These are phyloP conservation scores for Cavia aperea DNA, from an alignment of 2,113 vertebrate genomes.

Conservation along the genomic window DNA sequence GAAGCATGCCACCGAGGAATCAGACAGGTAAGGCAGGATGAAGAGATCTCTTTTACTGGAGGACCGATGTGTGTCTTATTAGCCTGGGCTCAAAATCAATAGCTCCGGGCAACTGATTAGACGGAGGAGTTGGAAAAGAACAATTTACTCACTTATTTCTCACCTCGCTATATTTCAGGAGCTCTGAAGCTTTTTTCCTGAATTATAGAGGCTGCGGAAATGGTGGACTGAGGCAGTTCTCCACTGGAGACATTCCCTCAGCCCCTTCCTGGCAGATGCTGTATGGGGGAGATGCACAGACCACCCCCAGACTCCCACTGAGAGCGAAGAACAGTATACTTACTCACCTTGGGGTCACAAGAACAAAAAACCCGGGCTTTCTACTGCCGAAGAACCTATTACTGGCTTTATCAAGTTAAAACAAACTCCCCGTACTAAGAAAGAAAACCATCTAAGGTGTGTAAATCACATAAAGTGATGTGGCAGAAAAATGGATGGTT, in stretches of 20 bases:
- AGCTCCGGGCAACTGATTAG: background rate
- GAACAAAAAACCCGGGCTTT: background rate
- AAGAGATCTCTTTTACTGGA: background rate
- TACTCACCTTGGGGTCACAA: background rate
- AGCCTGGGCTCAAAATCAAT: background rate
- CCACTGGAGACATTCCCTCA: background rate
- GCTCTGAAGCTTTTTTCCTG: background rate
- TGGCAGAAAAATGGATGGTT: background rate
- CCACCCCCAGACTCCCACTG: background rate
- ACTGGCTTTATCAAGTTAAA: constrained; percentile 10
- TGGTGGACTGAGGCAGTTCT: background rate
- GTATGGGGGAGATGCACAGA: background rate
- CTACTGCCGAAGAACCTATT: background rate
- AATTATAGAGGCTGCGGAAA: background rate
- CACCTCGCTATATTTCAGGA: background rate
- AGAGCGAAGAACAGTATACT: background rate
- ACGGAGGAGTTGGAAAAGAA: background rate
- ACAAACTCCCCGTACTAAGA: background rate
- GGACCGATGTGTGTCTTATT: background rate
- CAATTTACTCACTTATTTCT: constrained; percentile 9
- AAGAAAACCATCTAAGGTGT: background rate
- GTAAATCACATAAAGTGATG: background rate
- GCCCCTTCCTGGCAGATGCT: background rate
- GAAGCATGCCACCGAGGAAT: background rate
- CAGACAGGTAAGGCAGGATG: background rate